Percentiles rank a stretch among this genome's conserved stretches.
Conservation (phyloP, 2,888 invertebrate species). For the Ischnura elegans region DNA sequence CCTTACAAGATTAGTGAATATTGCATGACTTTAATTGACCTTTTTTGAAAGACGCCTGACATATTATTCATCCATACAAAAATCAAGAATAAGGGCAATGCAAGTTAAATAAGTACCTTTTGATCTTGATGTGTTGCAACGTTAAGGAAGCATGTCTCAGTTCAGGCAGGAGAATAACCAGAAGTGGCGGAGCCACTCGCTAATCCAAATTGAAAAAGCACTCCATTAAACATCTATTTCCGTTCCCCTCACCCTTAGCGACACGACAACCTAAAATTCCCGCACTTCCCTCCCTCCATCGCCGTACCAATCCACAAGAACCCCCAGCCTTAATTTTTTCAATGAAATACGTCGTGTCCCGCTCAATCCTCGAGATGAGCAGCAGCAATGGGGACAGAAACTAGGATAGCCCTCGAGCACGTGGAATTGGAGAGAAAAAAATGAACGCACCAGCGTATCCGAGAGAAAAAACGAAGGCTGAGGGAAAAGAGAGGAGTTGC, state of each 20-base stretch:
- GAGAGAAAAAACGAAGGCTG: background rate
- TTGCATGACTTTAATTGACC: too few species aligned
- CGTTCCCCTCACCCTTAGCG: background rate
- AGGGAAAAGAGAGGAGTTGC: background rate
- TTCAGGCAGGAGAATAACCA: background rate
- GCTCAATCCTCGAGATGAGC: background rate
- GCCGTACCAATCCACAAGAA: background rate
- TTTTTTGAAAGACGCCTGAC: too few species aligned
- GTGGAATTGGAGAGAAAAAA: background rate
- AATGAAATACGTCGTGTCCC: conserved; percentile 1
- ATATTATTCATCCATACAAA: too few species aligned
- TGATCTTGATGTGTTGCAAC: background rate
- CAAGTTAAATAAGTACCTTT: background rate
- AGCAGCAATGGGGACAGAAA: background rate
- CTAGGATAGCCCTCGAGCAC: background rate
- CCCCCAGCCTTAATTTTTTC: background rate
- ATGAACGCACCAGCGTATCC: background rate
- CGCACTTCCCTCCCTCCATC: background rate
- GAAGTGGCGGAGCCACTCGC: background rate
- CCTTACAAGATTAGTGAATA: too few species aligned
- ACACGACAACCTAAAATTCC: background rate
- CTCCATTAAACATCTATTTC: background rate
- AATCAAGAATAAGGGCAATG: background rate
- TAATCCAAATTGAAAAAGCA: background rate
- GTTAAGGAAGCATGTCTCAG: background rate